These are phyloP conservation scores for Siniperca chuatsi DNA, from an alignment of 2,113 vertebrate genomes.

Conservation along the genomic window DNA sequence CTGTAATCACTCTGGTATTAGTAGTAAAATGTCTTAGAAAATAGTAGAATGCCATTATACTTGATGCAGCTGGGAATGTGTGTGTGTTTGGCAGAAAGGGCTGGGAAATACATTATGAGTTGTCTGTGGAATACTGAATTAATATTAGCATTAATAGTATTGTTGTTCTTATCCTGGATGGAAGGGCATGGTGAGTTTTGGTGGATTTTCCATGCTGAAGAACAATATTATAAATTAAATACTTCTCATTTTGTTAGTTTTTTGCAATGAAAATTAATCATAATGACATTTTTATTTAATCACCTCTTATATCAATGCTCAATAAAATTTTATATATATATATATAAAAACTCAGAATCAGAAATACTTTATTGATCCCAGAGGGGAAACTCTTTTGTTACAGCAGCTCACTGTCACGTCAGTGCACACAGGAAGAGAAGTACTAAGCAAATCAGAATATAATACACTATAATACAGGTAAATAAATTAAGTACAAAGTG, in stretches of 20 bases:
- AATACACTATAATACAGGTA: too few species aligned
- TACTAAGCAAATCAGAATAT: too few species aligned
- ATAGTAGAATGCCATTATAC: neutral
- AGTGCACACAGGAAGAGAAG: too few species aligned
- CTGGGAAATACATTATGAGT: neutral
- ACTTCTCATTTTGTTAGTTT: neutral
- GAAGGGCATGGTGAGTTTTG: too few species aligned
- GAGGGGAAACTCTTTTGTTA: too few species aligned
- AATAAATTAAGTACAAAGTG: too few species aligned
- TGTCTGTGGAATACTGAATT: neutral
- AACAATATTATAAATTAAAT: neutral
- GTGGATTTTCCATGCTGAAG: neutral
- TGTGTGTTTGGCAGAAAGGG: neutral
- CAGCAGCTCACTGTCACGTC: too few species aligned
- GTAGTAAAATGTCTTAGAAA: neutral
- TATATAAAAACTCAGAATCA: too few species aligned
- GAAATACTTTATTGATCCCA: too few species aligned
- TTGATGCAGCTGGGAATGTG: neutral
- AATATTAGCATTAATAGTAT: neutral
- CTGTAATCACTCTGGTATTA: neutral
- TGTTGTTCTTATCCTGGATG: neutral
- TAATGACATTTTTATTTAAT: too few species aligned
- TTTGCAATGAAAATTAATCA: neutral
- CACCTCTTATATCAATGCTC: too few species aligned
- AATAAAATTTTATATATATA: too few species aligned